phyloP scores from a whole-genome alignment of 2,888 invertebrate species.

The Orthosia gracilis region DNA sequence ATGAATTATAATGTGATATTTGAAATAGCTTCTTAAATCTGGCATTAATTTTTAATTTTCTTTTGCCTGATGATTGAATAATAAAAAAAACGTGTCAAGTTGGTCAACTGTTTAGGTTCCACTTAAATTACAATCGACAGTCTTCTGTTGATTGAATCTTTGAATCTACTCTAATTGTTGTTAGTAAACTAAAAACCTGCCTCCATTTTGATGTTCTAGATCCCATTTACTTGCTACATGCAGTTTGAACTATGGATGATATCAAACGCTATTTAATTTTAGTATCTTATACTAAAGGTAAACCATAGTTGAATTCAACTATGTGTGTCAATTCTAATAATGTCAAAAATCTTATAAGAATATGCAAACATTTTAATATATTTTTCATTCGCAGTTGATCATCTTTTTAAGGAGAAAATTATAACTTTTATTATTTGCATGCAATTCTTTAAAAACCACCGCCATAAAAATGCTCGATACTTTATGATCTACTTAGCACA shows the following conservation, averaged over 20 bases:
- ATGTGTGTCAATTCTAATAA: neutral
- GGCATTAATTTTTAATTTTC: slow-evolving; percentile 34
- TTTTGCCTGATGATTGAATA: slow-evolving; percentile 20
- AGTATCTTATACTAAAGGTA: neutral
- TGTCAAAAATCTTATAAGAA: neutral
- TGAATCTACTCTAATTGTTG: neutral
- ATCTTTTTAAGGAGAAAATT: slow-evolving; percentile 69
- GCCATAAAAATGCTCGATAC: slow-evolving; percentile 75
- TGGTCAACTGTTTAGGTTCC: neutral
- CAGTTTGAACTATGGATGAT: slow-evolving; percentile 22
- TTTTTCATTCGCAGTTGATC: slow-evolving; percentile 1
- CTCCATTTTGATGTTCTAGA: slow-evolving; percentile 30
- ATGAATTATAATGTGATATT: slow-evolving; percentile 73
- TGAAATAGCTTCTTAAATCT: slow-evolving; percentile 46
- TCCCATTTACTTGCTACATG: slow-evolving; percentile 35
- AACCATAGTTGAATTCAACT: neutral
- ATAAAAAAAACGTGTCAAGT: neutral
- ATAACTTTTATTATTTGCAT: slow-evolving; percentile 65
- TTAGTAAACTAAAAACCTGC: slow-evolving; percentile 8
- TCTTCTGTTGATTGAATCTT: neutral
- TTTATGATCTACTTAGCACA: slow-evolving; percentile 85
- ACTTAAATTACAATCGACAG: slow-evolving; percentile 12
- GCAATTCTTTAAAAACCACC: slow-evolving; percentile 53
- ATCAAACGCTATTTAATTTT: slow-evolving; percentile 15
- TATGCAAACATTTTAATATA: neutral